Percentiles rank a stretch among this genome's conserved stretches.
These are phyloP conservation scores for Andrena trimmerana DNA, from an alignment of 2,888 invertebrate genomes.

Conservation along the genomic window DNA sequence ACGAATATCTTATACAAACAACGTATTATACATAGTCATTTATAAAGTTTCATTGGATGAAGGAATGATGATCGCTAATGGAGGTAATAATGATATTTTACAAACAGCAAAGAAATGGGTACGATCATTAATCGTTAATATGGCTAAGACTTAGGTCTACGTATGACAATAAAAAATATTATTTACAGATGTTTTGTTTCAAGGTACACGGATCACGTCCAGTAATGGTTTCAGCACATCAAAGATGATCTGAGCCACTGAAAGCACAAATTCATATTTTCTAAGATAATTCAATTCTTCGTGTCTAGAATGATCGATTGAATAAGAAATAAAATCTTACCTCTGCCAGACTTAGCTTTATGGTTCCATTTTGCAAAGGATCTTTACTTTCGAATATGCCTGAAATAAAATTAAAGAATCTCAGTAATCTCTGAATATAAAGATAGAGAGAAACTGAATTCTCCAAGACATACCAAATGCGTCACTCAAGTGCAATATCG, in stretches of 20 bases:
- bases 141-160: constrained; percentile 78
- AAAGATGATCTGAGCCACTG: constrained; percentile 92
- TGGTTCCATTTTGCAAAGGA: constrained; percentile 91
- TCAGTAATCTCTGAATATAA: not conserved
- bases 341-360: constrained; percentile 93
- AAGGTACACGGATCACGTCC: constrained; percentile 67
- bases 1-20: constrained; percentile 73
- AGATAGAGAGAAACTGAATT: not conserved
- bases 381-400: constrained; percentile 92
- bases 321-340: constrained; percentile 75
- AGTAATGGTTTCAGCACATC: constrained; percentile 87
- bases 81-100: constrained; percentile 66
- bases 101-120: constrained; percentile 62
- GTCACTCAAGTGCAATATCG: constrained; percentile 94
- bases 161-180: constrained; percentile 75
- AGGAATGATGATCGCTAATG: constrained; percentile 65
- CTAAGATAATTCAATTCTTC: constrained; percentile 1
- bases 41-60: constrained; percentile 56
- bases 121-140: constrained; percentile 77
- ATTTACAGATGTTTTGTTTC: constrained; percentile 80
- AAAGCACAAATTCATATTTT: constrained; percentile 83
- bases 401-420: constrained; percentile 80
- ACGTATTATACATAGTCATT: constrained; percentile 66
- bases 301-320: not conserved
- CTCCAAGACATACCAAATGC: constrained; percentile 90